These are phyloP conservation scores for Bedellia somnulentella DNA, from an alignment of 2,888 invertebrate genomes.

Conservation along the genomic window DNA sequence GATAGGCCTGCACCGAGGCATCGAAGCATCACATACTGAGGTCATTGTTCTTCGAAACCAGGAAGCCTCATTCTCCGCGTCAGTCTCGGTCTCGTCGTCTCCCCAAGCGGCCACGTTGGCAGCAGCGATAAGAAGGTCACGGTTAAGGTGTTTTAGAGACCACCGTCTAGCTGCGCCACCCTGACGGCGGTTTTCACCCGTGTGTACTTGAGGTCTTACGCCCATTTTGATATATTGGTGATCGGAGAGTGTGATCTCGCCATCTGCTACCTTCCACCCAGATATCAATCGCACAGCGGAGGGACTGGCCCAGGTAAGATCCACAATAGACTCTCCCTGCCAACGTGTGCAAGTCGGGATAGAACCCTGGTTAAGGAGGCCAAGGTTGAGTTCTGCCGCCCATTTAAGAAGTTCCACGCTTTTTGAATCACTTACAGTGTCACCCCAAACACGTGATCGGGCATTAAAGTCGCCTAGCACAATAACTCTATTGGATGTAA, in stretches of 20 bases:
- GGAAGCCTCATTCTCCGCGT: not conserved
- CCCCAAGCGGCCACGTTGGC: no score
- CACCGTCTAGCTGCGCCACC: not conserved
- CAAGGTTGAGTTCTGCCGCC: not conserved
- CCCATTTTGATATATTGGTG: slow-evolving; percentile 5
- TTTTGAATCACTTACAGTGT: no score
- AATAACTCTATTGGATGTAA: no score
- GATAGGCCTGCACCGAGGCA: no score
- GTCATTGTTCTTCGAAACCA: no score
- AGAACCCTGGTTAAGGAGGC: slow-evolving; percentile 4
- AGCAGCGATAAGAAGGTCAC: not conserved
- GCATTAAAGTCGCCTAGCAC: no score
- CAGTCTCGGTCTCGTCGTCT: not conserved
- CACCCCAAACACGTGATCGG: no score
- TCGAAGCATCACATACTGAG: no score
- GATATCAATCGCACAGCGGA: slow-evolving; percentile 3
- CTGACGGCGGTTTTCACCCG: not conserved
- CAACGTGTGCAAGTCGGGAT: slow-evolving; percentile 12
- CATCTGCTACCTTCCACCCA: slow-evolving; percentile 8
- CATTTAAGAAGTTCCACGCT: not conserved
- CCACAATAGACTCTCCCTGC: slow-evolving; percentile 12
- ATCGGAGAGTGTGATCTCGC: slow-evolving; percentile 8
- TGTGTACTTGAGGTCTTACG: not conserved
- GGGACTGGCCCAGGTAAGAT: no score
- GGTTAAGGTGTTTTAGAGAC: not conserved